These are phyloP conservation scores for Cheilosia vernalis DNA, from an alignment of 2,888 invertebrate species.

Conservation along the genomic window DNA sequence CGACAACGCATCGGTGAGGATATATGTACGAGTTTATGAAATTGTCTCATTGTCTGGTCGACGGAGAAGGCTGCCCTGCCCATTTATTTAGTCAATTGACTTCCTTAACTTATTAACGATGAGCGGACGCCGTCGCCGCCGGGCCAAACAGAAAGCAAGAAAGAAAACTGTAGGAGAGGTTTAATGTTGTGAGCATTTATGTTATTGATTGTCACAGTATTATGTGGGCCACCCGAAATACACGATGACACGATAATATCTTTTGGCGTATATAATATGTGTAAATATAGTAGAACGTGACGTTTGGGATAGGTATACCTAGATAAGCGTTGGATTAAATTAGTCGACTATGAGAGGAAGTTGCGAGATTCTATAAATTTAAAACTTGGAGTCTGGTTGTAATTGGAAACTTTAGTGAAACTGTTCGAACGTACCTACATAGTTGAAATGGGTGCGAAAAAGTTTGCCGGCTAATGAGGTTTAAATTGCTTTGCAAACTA, in stretches of 20 bases:
- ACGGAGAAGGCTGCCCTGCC: conserved; percentile 12
- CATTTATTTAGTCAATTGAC: conserved; percentile 65
- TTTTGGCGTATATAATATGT: conserved; percentile 33
- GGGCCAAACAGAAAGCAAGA: background rate
- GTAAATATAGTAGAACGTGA: conserved; percentile 45
- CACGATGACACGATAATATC: conserved; percentile 53
- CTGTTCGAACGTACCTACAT: background rate
- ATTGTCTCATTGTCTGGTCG: conserved; percentile 56
- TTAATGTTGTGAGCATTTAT: conserved; percentile 60
- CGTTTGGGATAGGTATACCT: background rate
- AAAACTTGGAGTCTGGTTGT: background rate
- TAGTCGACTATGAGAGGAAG: conserved; percentile 8
- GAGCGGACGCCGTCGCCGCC: conserved; percentile 6
- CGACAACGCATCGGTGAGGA: conserved; percentile 31
- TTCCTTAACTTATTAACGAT: conserved; percentile 71
- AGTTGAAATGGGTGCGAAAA: background rate
- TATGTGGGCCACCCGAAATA: conserved; percentile 46
- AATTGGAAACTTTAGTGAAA: background rate
- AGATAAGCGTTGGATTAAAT: conserved; percentile 37
- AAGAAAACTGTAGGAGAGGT: conserved; percentile 25
- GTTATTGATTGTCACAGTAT: conserved; percentile 63
- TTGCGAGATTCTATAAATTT: conserved; percentile 16
- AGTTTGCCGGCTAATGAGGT: background rate
- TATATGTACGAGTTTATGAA: conserved; percentile 70
- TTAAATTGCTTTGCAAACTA: conserved; percentile 12